Percentiles rank a stretch among this genome's conserved stretches.
These are phyloP conservation scores for Hippopotamyrus pictus DNA, from an alignment of 2,797 vertebrate genomes.

Conservation along the genomic window DNA sequence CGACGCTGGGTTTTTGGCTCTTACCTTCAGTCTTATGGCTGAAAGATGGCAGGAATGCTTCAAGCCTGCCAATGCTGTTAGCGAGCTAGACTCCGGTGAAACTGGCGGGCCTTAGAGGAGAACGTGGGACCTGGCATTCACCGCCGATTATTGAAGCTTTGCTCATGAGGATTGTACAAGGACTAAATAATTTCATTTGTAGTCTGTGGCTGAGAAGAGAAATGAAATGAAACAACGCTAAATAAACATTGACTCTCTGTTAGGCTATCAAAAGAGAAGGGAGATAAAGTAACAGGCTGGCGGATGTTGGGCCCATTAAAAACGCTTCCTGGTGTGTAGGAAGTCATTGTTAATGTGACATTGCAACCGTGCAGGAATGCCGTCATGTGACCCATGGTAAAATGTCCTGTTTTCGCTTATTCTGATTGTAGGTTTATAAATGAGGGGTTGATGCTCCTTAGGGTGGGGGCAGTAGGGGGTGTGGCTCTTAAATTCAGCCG, in stretches of 20 bases:
- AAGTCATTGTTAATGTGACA: not conserved
- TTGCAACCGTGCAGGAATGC: not conserved
- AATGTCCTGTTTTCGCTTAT: not conserved
- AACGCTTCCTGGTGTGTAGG: not conserved
- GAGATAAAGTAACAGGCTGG: not conserved
- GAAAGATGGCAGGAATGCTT: not conserved
- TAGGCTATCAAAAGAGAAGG: not conserved
- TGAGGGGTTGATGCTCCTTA: not conserved
- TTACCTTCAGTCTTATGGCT: not conserved
- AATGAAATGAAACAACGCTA: not conserved
- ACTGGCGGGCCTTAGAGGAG: not conserved
- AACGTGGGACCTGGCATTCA: not conserved
- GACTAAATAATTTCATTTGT: slow-evolving; percentile 30
- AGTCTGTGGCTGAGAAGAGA: slow-evolving; percentile 12
- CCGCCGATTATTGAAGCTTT: slow-evolving; percentile 10
- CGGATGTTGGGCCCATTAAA: not conserved
- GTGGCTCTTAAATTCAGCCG: not conserved
- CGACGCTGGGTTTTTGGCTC: not conserved
- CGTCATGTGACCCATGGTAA: not conserved
- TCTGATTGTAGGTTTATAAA: not conserved
- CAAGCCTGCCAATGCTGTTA: slow-evolving; percentile 15
- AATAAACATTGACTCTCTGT: not conserved
- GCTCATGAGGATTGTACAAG: slow-evolving; percentile 20
- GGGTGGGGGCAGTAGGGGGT: not conserved
- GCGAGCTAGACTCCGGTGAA: not conserved